A percentile compares a stretch with the other conserved stretches of the same genome.
phyloP scores from a whole-genome alignment of 2,113 vertebrate species.

The Paraplagusia blochii region DNA sequence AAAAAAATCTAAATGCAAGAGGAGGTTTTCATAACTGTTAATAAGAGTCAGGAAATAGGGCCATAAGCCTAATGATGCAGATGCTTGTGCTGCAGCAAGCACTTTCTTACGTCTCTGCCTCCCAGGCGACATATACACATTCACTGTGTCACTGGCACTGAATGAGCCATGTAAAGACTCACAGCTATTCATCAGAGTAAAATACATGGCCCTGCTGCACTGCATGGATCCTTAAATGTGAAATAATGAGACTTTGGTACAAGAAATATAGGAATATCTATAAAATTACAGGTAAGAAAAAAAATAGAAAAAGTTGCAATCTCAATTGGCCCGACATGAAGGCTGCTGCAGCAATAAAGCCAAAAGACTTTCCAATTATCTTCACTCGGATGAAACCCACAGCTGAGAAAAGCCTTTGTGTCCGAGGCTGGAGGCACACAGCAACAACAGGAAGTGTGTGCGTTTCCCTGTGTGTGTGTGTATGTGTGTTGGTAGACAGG shows the following conservation, averaged over 20 bases:
- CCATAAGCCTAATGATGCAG: background rate
- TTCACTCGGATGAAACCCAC: conserved; percentile 28
- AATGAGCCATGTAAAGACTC: background rate
- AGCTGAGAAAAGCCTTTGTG: conserved; percentile 39
- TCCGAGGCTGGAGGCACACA: conserved; percentile 26
- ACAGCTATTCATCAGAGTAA: background rate
- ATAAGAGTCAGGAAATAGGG: background rate
- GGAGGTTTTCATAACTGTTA: background rate
- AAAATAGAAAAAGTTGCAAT: conserved; percentile 12
- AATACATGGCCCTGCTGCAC: background rate
- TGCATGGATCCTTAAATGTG: background rate
- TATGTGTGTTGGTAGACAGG: conserved; percentile 30
- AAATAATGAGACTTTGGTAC: too few relatives aligned
- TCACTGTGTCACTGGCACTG: background rate
- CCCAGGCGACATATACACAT: background rate
- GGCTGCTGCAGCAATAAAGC: conserved; percentile 18
- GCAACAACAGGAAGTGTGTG: conserved; percentile 20
- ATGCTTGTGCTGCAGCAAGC: background rate
- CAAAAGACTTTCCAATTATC: conserved; percentile 44
- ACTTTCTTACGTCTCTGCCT: background rate
- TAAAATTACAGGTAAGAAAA: too few relatives aligned
- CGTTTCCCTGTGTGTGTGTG: background rate
- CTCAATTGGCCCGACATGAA: conserved; percentile 32
- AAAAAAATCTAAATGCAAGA: background rate
- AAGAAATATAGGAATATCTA: too few relatives aligned